Evolutionary conservation across 2,888 invertebrate genomes (phyloP), one percentile per base, ranked within the genome.

Genomic region (Pardosa pseudoannulata): DNA sequence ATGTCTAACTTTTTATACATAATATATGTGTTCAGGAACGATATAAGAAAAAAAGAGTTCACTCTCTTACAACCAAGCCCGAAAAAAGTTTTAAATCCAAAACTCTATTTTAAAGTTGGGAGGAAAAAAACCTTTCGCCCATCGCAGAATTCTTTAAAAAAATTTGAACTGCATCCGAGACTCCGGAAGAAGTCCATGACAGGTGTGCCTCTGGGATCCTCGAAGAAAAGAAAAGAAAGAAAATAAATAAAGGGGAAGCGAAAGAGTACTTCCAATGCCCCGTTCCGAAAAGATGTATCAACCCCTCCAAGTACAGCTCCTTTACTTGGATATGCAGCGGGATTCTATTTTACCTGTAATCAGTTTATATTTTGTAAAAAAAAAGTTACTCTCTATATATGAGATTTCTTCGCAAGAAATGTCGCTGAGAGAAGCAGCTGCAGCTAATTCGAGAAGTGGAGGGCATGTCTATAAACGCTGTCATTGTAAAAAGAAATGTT

Each of bases 261-360:
- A 78, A 78, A 78, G 78, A 78, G 70, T 78, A 41, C 65, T 39
- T 64, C 74, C 62, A 74, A 65, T 64, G 39, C 65, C 75, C 75
- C 65, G 74, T 62, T 64, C 36, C 32, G 56, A 74, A n/a, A 64
- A 74, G 74, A 74, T 74, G 68, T 78, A 78, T 68, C 78, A 70
- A 78, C 32, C 62, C 36, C 76, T 31, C 32, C 29, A 23, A 46
- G 50, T 50, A 41, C 23, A 50, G 78, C 78, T 56, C 62, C 78
- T 78, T 78, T 56, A 46, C 46, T 16, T 46, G 46, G 11, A 16
- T 46, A 16, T 62, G 28, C 64, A 74, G 62, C 39, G 36, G 13
- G 19, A 13, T 65, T 65, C 75, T 29, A 76, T 50, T 28, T 65
- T 67, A n/a, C n/a, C n/a, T n/a, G n/a, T n/a, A n/a, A n/a, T n/a